Conservation (phyloP, 1,140 invertebrate genomes). For the Heliconius congener region DNA sequence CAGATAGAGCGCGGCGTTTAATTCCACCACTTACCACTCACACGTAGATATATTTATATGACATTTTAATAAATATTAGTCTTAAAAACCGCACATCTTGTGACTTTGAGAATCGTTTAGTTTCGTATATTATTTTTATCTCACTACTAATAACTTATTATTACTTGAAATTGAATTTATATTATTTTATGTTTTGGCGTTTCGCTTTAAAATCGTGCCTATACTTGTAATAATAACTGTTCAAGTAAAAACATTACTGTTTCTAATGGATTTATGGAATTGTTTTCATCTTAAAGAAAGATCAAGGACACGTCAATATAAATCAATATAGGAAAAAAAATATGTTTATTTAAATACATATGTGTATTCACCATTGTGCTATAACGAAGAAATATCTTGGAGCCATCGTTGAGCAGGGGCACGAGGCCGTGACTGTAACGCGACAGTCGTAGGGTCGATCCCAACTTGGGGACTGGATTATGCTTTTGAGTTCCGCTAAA, state of each 20-base stretch:
- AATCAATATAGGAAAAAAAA: background rate
- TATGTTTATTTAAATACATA: background rate
- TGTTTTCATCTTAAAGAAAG: background rate
- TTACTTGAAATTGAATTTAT: background rate
- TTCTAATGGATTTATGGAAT: background rate
- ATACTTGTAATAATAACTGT: conserved; percentile 1
- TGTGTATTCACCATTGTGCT: too few relatives aligned
- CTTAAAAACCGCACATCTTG: background rate
- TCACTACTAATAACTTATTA: too few relatives aligned
- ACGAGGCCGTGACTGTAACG: too few relatives aligned
- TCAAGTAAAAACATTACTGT: background rate
- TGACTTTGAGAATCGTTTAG: background rate
- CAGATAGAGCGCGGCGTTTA: too few relatives aligned
- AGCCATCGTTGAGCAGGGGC: too few relatives aligned
- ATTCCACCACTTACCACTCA: too few relatives aligned
- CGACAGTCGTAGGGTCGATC: too few relatives aligned
- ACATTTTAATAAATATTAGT: background rate
- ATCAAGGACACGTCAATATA: background rate
- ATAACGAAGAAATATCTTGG: too few relatives aligned
- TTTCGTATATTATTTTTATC: background rate
- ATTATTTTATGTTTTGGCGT: background rate
- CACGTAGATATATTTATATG: too few relatives aligned
- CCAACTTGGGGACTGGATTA: too few relatives aligned
- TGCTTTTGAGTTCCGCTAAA: too few relatives aligned
- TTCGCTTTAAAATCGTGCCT: background rate